Percentiles rank a stretch among this genome's conserved stretches.
Evolutionary conservation across 2,888 invertebrate genomes (phyloP).

Genomic region (Selenia dentaria): DNA sequence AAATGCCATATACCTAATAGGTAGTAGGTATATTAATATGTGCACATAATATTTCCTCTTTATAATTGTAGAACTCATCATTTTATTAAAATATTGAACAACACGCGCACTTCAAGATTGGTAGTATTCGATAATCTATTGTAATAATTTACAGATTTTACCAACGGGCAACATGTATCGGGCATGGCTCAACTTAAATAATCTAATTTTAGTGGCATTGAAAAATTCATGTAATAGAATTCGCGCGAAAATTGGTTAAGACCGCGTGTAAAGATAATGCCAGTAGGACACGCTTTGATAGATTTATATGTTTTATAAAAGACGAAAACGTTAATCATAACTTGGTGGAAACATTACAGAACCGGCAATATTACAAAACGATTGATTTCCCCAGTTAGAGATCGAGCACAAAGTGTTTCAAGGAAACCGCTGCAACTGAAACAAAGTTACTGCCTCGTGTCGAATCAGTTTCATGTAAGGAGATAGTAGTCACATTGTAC

Average conservation of each 20-base stretch:
- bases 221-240: too few relatives aligned
- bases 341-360: slow-evolving; percentile 11
- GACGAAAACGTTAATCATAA: slow-evolving; percentile 1
- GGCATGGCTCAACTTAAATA: too few relatives aligned
- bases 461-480: slow-evolving; percentile 11
- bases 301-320: slow-evolving; percentile 12
- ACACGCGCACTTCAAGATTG: too few relatives aligned
- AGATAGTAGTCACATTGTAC: slow-evolving; percentile 1
- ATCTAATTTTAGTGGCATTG: too few relatives aligned
- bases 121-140: too few relatives aligned
- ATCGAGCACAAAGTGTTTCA: slow-evolving; percentile 10
- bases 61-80: too few relatives aligned
- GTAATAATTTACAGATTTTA: too few relatives aligned
- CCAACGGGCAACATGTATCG: too few relatives aligned
- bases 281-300: slow-evolving; percentile 13
- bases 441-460: slow-evolving; percentile 1
- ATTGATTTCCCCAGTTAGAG: slow-evolving; percentile 4
- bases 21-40: too few relatives aligned
- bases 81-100: too few relatives aligned
- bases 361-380: slow-evolving; percentile 13
- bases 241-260: slow-evolving; percentile 12
- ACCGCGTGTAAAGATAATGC: slow-evolving; percentile 19
- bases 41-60: too few relatives aligned
- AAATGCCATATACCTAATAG: too few relatives aligned
- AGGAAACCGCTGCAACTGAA: slow-evolving; percentile 11